Evolutionary conservation across 2,888 invertebrate genomes (phyloP).

Genomic region (Rotaria socialis): DNA sequence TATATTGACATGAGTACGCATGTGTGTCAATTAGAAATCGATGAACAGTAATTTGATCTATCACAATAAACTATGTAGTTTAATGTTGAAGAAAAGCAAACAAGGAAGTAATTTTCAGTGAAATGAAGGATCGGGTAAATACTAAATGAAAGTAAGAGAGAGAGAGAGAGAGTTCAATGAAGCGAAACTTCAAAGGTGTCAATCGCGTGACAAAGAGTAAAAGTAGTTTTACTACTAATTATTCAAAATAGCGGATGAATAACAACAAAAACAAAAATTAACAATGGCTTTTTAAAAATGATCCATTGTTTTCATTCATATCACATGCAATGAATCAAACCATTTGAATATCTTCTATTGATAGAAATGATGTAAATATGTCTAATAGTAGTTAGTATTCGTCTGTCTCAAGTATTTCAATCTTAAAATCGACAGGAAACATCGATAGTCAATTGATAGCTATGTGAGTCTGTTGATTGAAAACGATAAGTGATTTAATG

Average conservation of each 20-base stretch:
- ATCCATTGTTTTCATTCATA: constrained; percentile 23
- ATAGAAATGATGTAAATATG: background rate
- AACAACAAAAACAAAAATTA: constrained; percentile 3
- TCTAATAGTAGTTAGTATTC: background rate
- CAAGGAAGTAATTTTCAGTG: constrained; percentile 1
- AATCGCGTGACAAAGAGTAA: constrained; percentile 12
- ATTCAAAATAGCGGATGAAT: background rate
- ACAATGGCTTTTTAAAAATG: background rate
- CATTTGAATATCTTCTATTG: background rate
- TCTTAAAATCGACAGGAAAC: background rate
- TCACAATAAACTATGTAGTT: constrained; percentile 1
- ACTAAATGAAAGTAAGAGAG: background rate
- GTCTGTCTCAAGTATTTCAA: background rate
- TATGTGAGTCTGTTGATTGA: background rate
- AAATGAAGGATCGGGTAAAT: background rate
- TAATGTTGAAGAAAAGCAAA: background rate
- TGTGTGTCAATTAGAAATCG: constrained; percentile 22
- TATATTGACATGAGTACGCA: background rate
- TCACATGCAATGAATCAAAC: background rate
- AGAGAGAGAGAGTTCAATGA: background rate
- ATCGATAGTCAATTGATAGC: background rate
- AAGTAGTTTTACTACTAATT: constrained; percentile 23
- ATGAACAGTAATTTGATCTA: constrained; percentile 23
- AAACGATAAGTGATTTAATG: background rate
- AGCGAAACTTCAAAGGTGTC: constrained; percentile 10